Conservation (phyloP, 1,140 invertebrate species). For the Cydia fagiglandana region DNA sequence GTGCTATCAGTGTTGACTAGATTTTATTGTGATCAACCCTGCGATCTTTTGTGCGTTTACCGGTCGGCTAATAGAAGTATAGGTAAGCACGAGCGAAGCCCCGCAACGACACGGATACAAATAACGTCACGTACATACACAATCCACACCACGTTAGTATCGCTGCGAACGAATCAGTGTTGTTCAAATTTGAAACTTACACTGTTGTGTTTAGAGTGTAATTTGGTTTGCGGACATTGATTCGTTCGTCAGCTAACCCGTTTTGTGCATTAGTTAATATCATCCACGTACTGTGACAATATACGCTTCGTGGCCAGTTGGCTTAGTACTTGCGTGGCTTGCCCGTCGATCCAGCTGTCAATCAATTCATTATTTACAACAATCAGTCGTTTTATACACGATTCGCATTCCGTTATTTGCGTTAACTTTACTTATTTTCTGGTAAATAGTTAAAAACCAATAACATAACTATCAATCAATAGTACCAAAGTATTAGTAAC, state of each 20-base stretch:
- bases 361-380: constrained; percentile 47
- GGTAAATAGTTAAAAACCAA: not conserved
- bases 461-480: not conserved
- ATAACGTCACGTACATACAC: constrained; percentile 54
- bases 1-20: not conserved
- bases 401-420: constrained; percentile 4
- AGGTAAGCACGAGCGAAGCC: constrained; percentile 61
- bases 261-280: constrained; percentile 60
- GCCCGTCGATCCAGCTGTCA: constrained; percentile 68
- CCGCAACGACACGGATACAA: constrained; percentile 55
- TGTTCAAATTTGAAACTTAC: not conserved
- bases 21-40: not conserved
- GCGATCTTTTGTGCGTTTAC: constrained; percentile 30
- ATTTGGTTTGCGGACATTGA: constrained; percentile 40
- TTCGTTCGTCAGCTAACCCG: constrained; percentile 48
- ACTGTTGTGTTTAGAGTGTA: not conserved
- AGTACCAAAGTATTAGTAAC: not conserved
- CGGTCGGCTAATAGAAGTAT: constrained; percentile 38
- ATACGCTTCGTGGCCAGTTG: constrained; percentile 67
- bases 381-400: constrained; percentile 31
- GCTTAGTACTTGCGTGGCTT: constrained; percentile 55
- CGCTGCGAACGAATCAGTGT: constrained; percentile 57
- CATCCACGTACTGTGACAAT: constrained; percentile 72
- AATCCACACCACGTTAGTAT: constrained; percentile 55
- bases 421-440: not conserved